Conservation (phyloP, 37 sponge, comb jelly and placozoan genomes). For the Beroe forskalii region DNA sequence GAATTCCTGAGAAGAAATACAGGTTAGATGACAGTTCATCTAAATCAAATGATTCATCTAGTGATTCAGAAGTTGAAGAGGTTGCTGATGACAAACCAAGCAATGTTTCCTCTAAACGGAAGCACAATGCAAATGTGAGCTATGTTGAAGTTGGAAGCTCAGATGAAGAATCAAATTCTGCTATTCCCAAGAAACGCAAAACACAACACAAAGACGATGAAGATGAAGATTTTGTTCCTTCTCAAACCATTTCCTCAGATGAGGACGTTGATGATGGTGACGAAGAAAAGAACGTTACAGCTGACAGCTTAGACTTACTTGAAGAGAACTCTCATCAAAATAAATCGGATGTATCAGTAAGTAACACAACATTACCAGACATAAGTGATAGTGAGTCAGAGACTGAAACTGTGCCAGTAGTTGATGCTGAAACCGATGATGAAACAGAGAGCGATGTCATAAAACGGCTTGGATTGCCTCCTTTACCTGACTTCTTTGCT, state of each 20-base stretch:
- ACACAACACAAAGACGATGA: neutral
- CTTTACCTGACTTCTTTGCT: conserved; percentile 32
- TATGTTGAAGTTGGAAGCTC: neutral
- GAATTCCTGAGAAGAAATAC: conserved; percentile 4
- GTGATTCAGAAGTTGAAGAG: neutral
- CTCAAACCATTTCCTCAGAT: neutral
- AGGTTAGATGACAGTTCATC: conserved; percentile 4
- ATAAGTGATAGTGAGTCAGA: conserved; percentile 55
- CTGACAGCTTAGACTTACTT: neutral
- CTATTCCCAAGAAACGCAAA: neutral
- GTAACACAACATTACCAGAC: neutral
- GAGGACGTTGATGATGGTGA: neutral
- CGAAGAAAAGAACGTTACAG: neutral
- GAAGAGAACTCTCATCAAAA: neutral
- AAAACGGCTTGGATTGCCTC: conserved; percentile 7
- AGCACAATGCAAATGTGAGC: neutral
- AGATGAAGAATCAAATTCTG: neutral
- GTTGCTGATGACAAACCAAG: neutral
- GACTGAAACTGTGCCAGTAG: neutral
- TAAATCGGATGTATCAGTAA: neutral
- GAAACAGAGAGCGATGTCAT: conserved; percentile 9
- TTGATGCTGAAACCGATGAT: conserved; percentile 52
- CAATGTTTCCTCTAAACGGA: neutral
- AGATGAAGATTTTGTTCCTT: neutral
- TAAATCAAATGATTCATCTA: neutral